These are phyloP conservation scores for Goniozus legneri DNA, from an alignment of 1,140 invertebrate species.

Conservation along the genomic window DNA sequence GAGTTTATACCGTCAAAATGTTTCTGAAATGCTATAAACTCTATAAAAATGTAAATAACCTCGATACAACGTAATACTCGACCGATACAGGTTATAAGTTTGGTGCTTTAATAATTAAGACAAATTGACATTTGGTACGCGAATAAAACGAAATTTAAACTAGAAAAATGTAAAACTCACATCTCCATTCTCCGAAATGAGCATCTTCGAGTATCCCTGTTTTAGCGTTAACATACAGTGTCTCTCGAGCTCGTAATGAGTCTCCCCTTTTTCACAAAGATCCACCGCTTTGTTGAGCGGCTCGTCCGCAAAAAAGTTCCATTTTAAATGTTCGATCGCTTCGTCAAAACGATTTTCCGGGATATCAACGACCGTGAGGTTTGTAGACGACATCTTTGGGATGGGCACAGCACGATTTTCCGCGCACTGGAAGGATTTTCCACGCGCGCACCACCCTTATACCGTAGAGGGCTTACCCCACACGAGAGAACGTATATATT, in stretches of 20 bases:
- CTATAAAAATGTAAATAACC: neutral
- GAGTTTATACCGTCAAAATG: neutral
- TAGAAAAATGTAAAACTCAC: conserved; percentile 57
- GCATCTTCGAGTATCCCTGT: conserved; percentile 71
- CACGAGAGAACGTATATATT: conserved; percentile 43
- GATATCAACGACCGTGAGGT: conserved; percentile 43
- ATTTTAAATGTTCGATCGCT: conserved; percentile 67
- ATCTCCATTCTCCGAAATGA: conserved; percentile 57
- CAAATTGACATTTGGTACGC: too few species aligned
- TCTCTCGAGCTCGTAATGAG: conserved; percentile 69
- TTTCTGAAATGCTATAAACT: neutral
- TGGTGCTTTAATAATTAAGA: neutral
- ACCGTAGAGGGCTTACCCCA: conserved; percentile 25
- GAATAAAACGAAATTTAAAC: too few species aligned
- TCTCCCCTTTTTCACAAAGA: conserved; percentile 63
- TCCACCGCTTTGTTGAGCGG: conserved; percentile 73
- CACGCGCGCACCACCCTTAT: conserved; percentile 32
- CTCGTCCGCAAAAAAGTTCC: conserved; percentile 76
- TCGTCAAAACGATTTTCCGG: conserved; percentile 55
- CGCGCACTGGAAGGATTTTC: conserved; percentile 27
- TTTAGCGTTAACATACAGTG: conserved; percentile 67
- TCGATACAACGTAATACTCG: neutral
- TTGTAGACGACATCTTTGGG: conserved; percentile 37
- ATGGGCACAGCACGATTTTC: conserved; percentile 25
- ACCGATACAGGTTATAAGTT: neutral